phyloP scores from a whole-genome alignment of 92 coral and sea anemone species.

The Umimayanthus chanpuru region DNA sequence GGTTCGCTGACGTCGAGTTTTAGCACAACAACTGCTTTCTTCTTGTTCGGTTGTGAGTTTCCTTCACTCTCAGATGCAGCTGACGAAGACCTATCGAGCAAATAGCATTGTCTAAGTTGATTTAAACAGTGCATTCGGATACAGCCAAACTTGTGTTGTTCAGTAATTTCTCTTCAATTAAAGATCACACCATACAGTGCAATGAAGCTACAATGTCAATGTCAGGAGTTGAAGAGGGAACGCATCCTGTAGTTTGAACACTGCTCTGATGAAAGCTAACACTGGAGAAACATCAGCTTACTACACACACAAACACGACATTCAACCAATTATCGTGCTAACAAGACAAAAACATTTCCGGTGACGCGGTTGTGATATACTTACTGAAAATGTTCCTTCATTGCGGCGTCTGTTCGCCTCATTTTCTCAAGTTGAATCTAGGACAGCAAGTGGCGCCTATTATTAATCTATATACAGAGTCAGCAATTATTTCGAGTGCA shows the following conservation, averaged over 20 bases:
- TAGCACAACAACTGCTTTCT: constrained; percentile 57
- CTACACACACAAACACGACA: no score
- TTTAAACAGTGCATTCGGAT: not conserved
- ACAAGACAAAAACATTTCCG: not conserved
- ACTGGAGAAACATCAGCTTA: no score
- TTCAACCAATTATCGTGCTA: no score
- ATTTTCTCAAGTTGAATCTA: constrained; percentile 96
- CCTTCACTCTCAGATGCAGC: not conserved
- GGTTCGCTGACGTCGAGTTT: constrained; percentile 62
- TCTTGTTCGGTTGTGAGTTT: constrained; percentile 32
- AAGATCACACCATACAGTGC: no score
- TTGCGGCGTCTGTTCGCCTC: constrained; percentile 77
- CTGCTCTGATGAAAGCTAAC: no score
- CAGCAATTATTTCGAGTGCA: not conserved
- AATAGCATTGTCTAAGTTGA: not conserved
- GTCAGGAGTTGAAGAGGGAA: no score
- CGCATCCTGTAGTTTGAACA: no score
- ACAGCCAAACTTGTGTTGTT: not conserved
- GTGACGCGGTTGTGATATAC: not conserved
- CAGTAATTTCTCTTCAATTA: not conserved
- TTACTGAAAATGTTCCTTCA: constrained; percentile 51
- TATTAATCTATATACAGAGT: no score
- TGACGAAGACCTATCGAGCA: not conserved
- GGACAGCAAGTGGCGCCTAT: not conserved
- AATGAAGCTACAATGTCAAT: no score